Conservation (phyloP, 1,140 invertebrate genomes). For the Drosophila grimshawi region DNA sequence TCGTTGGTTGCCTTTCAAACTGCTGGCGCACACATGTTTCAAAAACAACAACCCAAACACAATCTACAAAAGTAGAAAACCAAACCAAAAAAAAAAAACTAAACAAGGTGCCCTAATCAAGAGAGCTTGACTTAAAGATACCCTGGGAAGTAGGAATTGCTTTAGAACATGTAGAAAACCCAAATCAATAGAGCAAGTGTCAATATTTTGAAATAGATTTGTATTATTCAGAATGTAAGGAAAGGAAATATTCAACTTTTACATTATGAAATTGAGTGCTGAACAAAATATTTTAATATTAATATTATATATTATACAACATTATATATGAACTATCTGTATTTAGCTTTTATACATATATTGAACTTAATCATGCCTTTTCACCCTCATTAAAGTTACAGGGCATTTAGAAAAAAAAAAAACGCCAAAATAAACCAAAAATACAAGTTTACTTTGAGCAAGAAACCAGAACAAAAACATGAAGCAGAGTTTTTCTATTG, state of each 20-base stretch:
- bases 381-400: background rate
- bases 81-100: constrained; percentile 36
- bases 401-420: constrained; percentile 25
- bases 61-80: constrained; percentile 38
- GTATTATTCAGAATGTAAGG: no score
- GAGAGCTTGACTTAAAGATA: constrained; percentile 2
- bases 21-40: constrained; percentile 78
- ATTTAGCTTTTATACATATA: background rate
- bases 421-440: constrained; percentile 34
- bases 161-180: no score
- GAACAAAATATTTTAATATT: no score
- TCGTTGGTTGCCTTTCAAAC: constrained; percentile 60
- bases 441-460: constrained; percentile 43
- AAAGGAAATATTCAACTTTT: no score
- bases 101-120: constrained; percentile 33
- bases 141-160: constrained; percentile 1
- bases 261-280: no score
- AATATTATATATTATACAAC: no score
- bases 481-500: constrained; percentile 51
- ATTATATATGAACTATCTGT: no score
- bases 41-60: constrained; percentile 43
- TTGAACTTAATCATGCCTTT: background rate
- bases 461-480: constrained; percentile 31
- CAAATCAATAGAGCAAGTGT: no score
- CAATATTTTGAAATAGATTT: no score